Evolutionary conservation across 2,113 vertebrate species (phyloP), one percentile per base, ranked within the genome.

Genomic region (Platycercus adscitus): DNA sequence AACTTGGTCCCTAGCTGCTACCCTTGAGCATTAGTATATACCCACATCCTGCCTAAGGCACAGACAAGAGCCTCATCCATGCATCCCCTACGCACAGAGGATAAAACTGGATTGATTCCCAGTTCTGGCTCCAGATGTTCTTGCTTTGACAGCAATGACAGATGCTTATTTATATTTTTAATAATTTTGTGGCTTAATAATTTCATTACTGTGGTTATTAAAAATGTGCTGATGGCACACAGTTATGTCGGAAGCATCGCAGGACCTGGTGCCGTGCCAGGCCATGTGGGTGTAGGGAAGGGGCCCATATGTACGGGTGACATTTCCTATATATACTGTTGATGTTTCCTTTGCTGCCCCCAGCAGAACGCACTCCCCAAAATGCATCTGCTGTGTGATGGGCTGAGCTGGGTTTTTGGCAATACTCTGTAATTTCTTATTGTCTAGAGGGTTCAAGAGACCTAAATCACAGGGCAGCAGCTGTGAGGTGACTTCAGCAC

Each of bases 331-430:
- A 9, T 1, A 2, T 8, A 1, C 24, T 3, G 37, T 21, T 35
- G 28, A 17, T 11, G 0, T 10, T 72, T n/a, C 80, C 60, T 33
- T 4, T 3, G 12, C 43, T 71, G 56, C 20, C 50, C 68, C 61
- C 46, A 7, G 50, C 46, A 41, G 39, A 55, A 25, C 2, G 3
- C 1, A 1, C 70, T 53, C 16, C 77, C 69, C 37, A 19, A 4
- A 35, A 11, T 0, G 10, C 46, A 35, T 13, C 46, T 11, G 6
- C 4, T 20, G 55, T 2, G 0, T 3, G 7, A 50, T 1, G 43
- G 69, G 61, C 80, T 17, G 56, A 60, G 71, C 47, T 23, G 81
- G 68, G 58, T 10, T 60, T 44, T 44, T 3, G 52, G 71, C 65
- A 76, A 6, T 8, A 7, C 7, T 9, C 58, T 71, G 41, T 35